Evolutionary conservation across 2,888 invertebrate species (phyloP).

Genomic region (Synergus umbraculus): DNA sequence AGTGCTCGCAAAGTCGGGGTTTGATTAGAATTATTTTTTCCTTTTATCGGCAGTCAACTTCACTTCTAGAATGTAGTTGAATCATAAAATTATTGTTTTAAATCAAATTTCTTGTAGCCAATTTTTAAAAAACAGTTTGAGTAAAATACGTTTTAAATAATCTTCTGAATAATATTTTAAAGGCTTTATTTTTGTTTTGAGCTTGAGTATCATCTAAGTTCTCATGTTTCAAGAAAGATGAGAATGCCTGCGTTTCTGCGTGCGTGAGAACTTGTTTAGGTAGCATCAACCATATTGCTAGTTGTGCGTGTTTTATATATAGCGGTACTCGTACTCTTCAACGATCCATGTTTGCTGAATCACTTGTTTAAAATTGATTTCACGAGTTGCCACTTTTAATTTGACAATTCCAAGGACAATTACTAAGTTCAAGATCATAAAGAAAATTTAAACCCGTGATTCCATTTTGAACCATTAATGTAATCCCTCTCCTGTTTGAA

Average conservation of each 20-base stretch:
- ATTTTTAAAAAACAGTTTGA: too few species aligned
- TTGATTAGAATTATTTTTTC: neutral
- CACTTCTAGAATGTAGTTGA: neutral
- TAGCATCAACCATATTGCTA: neutral
- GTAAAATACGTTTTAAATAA: neutral
- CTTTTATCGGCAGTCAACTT: neutral
- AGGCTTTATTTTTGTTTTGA: neutral
- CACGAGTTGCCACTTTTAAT: neutral
- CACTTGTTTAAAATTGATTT: constrained; percentile 29
- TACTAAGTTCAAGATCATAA: constrained; percentile 1
- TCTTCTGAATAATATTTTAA: neutral
- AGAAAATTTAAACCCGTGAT: neutral
- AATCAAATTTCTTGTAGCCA: neutral
- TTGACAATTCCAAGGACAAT: constrained; percentile 7
- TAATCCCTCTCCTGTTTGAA: too few species aligned
- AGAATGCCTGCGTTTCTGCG: neutral
- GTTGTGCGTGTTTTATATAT: constrained; percentile 13
- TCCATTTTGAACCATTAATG: neutral
- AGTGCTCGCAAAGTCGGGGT: neutral
- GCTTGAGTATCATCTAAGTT: neutral
- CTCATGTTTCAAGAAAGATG: neutral
- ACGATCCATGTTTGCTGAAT: constrained; percentile 4
- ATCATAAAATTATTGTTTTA: neutral
- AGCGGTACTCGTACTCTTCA: constrained; percentile 14
- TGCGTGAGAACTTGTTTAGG: constrained; percentile 17